Evolutionary conservation across 2,797 vertebrate species (phyloP), one percentile per base, ranked within the genome.

Genomic region (Rousettus madagascariensis): DNA sequence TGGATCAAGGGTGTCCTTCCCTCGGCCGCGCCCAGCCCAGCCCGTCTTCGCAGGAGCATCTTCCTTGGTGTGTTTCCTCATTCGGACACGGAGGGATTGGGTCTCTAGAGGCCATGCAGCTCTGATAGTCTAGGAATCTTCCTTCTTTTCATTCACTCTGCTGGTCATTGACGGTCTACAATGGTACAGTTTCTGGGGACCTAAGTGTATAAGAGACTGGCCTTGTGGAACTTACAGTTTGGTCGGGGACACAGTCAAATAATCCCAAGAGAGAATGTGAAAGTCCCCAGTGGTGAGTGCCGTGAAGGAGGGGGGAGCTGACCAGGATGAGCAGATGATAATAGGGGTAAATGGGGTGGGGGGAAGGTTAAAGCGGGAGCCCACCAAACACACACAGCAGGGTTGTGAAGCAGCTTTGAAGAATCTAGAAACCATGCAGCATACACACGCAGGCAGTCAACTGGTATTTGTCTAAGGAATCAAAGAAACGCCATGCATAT

Each of bases 301-400:
- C 2, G 3, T 1, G 30, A 20, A 5, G 30, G 15, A 17, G 36
- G 24, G 57, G 17, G 57, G 19, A 28, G 51, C 12, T 51, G 8
- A 71, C 36, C 2, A 0, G 51, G 11, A 13, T 12, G 11, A 66
- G 33, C 6, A 41, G 43, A 38, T 6, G 33, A 30, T 46, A 12
- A 20, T 3, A 8, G 83, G 4, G 38, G 20, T 3, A 6, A 13
- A 4, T 24, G 16, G 8, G 43, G 3, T 1, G 0, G 19, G 7
- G 75, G 53, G 63, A 17, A 71, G 55, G 15, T 8, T 11, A 28
- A 1, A 24, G 24, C 3, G 5, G 61, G 61, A 77, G 26, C 7
- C 15, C 22, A 28, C 61, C 2, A 0, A 65, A 19, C 24, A 26
- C 19, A 38, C 20, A 22, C 24, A 51, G 69, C 1, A 43, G n/a